Conservation (phyloP, 1,140 invertebrate species). For the Aphaenogaster floridana region DNA sequence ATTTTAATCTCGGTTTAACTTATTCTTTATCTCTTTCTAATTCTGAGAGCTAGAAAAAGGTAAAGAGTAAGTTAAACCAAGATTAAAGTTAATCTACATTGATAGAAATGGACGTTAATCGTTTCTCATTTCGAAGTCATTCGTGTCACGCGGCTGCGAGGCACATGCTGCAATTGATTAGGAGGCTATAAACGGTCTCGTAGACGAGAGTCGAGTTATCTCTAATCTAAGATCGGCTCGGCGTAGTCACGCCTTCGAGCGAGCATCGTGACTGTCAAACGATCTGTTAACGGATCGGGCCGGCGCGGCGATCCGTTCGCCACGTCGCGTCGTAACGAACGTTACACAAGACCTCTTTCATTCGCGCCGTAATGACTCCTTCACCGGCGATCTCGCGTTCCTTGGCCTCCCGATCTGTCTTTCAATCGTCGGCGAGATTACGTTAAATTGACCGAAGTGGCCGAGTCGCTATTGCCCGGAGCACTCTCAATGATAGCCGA, state of each 20-base stretch:
- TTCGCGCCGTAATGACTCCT: conserved; percentile 61
- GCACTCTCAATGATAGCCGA: conserved; percentile 73
- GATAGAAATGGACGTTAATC: not conserved
- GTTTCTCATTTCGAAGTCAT: not conserved
- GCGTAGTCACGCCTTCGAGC: not conserved
- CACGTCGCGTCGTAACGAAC: not conserved
- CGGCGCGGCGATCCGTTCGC: not conserved
- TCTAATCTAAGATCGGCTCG: conserved; percentile 26
- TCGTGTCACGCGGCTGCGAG: not conserved
- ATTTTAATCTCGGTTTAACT: no score
- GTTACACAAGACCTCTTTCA: conserved; percentile 51
- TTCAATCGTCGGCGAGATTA: conserved; percentile 73
- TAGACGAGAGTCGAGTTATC: conserved; percentile 2
- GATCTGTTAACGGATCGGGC: not conserved
- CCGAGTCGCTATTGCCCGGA: conserved; percentile 68
- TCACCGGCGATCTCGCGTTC: conserved; percentile 64
- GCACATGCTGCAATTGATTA: conserved; percentile 1
- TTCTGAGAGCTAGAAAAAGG: no score
- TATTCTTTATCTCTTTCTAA: no score
- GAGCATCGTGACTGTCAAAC: conserved; percentile 7
- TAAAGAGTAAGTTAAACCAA: no score
- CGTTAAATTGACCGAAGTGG: conserved; percentile 76
- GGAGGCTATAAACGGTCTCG: conserved; percentile 2
- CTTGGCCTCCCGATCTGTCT: conserved; percentile 49
- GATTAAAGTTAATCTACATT: no score